These are phyloP conservation scores for Periparus ater DNA, from an alignment of 2,797 vertebrate genomes.

Conservation along the genomic window DNA sequence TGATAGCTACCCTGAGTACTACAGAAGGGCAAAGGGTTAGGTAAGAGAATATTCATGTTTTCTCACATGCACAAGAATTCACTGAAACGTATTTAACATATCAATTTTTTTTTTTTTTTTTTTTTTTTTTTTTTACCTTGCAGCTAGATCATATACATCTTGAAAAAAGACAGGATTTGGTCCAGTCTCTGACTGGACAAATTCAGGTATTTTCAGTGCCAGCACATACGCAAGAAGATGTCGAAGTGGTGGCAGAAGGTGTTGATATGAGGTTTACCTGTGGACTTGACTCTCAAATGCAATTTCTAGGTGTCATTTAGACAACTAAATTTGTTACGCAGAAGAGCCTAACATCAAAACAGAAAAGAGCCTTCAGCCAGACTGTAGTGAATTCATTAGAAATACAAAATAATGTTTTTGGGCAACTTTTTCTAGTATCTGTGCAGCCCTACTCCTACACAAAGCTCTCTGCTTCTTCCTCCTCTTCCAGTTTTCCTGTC, in stretches of 20 bases:
- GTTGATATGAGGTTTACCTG: background rate
- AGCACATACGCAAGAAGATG: background rate
- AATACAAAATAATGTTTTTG: background rate
- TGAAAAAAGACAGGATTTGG: background rate
- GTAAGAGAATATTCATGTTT: background rate
- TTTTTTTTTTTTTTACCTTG: background rate
- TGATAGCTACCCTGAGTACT: background rate
- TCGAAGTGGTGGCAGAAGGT: background rate
- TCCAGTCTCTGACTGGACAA: background rate
- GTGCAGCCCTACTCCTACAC: background rate
- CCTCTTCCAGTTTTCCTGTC: background rate
- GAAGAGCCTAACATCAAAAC: background rate
- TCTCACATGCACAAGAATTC: background rate
- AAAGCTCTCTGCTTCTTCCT: background rate
- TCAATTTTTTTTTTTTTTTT: background rate
- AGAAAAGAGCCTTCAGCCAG: background rate
- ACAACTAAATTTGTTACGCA: background rate
- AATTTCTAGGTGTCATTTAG: background rate
- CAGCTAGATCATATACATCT: background rate
- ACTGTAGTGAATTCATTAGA: background rate
- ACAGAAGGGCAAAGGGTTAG: background rate
- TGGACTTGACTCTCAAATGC: background rate
- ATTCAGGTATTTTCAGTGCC: background rate
- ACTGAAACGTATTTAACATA: background rate
- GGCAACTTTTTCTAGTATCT: background rate